Conservation (phyloP, 2,113 vertebrate species). For the Mesoclemmys tuberculata region DNA sequence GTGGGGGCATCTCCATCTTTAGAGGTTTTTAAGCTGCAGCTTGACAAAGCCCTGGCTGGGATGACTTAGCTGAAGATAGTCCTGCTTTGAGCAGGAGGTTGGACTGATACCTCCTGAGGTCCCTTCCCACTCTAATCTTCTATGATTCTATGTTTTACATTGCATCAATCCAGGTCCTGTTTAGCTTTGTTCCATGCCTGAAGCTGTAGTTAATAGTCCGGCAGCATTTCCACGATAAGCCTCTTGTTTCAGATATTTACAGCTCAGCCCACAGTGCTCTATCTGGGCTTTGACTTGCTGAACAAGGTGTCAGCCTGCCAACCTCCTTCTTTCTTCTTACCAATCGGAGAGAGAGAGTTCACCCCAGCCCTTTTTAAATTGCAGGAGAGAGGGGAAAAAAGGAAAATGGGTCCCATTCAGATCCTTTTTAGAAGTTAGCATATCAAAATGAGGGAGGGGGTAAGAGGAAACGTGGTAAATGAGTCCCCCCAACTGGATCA, state of each 20-base stretch:
- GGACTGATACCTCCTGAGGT: no score
- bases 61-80: no score
- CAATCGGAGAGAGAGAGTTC: neutral
- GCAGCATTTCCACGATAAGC: neutral
- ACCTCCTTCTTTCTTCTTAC: neutral
- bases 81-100: no score
- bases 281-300: neutral
- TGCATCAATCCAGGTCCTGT: neutral
- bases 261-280: neutral
- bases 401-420: neutral
- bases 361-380: neutral
- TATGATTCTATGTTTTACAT: no score
- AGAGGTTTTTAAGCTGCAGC: no score
- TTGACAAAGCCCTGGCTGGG: no score
- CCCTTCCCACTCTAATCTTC: no score
- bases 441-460: neutral
- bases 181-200: neutral
- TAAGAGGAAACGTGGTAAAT: neutral
- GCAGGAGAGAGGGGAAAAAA: neutral
- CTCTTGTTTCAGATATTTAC: neutral
- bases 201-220: neutral
- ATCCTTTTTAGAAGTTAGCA: neutral
- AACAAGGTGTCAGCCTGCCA: neutral
- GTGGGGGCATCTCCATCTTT: no score
- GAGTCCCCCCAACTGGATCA: neutral